These are phyloP conservation scores for Pardosa pseudoannulata DNA, from an alignment of 2,888 invertebrate species.

Conservation along the genomic window DNA sequence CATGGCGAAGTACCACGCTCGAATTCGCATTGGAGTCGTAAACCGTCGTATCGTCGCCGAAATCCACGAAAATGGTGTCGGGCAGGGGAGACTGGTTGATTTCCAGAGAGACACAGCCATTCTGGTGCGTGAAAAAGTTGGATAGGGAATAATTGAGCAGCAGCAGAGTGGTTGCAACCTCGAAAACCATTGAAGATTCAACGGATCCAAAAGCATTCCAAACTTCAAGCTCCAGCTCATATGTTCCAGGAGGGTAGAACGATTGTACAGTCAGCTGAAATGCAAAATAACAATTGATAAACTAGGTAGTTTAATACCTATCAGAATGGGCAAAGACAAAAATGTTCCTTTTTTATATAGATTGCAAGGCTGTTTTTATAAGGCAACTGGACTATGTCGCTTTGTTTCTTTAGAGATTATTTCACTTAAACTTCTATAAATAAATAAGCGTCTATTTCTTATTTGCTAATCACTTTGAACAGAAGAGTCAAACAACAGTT, in stretches of 20 bases:
- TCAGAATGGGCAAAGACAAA: too few relatives aligned
- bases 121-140: constrained; percentile 29
- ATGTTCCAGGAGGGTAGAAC: constrained; percentile 20
- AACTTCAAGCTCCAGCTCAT: constrained; percentile 35
- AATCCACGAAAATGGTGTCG: constrained; percentile 36
- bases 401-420: too few relatives aligned
- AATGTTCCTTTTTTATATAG: too few relatives aligned
- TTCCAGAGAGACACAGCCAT: constrained; percentile 28
- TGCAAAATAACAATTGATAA: neutral
- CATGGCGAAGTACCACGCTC: neutral
- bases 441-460: too few relatives aligned
- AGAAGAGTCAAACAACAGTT: too few relatives aligned
- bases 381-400: too few relatives aligned
- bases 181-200: constrained; percentile 42
- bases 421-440: too few relatives aligned
- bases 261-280: neutral
- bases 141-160: constrained; percentile 40
- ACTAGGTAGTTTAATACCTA: too few relatives aligned
- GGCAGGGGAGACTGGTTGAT: constrained; percentile 34
- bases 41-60: constrained; percentile 27
- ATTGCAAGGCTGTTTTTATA: too few relatives aligned
- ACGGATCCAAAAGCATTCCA: constrained; percentile 36
- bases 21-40: neutral
- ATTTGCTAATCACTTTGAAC: too few relatives aligned
- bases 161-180: constrained; percentile 39